These are phyloP conservation scores for Montifringilla adamsi DNA, from an alignment of 2,113 vertebrate species.

Conservation along the genomic window DNA sequence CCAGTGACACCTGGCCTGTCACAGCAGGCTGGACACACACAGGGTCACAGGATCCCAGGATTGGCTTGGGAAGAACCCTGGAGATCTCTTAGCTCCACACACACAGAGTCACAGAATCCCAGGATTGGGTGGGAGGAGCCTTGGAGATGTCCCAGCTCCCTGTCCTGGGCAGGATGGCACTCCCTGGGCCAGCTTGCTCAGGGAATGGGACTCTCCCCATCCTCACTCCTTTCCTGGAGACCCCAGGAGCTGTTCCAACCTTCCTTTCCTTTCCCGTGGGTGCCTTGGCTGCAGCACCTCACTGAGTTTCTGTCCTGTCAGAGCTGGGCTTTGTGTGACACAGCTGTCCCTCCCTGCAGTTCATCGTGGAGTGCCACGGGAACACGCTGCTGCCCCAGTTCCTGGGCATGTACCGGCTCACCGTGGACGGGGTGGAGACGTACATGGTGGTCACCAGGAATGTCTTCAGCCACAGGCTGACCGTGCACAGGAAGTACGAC, in stretches of 20 bases:
- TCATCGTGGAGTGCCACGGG: conserved; percentile 96
- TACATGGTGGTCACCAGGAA: conserved; percentile 98
- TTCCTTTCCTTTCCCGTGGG: fast-evolving
- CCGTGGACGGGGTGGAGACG: conserved; percentile 93
- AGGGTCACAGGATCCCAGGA: neutral
- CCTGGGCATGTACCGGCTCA: conserved; percentile 96
- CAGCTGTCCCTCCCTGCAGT: conserved; percentile 70
- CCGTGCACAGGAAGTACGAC: conserved; percentile 94
- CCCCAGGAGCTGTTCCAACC: neutral
- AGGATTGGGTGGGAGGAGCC: neutral
- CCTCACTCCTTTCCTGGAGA: neutral
- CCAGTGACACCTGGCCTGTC: neutral
- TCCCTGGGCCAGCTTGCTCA: neutral
- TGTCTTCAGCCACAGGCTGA: conserved; percentile 92
- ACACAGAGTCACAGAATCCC: neutral
- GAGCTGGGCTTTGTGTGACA: neutral
- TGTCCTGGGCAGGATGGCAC: neutral
- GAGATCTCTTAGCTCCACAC: neutral
- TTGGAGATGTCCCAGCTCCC: neutral
- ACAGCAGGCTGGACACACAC: neutral
- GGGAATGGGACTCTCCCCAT: neutral
- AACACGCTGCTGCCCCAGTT: conserved; percentile 96
- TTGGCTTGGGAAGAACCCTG: neutral
- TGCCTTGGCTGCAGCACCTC: neutral
- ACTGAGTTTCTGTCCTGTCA: neutral